Evolutionary conservation across 1,140 invertebrate genomes (phyloP), one percentile per base, ranked within the genome.

Genomic region (Hestina assimilis): DNA sequence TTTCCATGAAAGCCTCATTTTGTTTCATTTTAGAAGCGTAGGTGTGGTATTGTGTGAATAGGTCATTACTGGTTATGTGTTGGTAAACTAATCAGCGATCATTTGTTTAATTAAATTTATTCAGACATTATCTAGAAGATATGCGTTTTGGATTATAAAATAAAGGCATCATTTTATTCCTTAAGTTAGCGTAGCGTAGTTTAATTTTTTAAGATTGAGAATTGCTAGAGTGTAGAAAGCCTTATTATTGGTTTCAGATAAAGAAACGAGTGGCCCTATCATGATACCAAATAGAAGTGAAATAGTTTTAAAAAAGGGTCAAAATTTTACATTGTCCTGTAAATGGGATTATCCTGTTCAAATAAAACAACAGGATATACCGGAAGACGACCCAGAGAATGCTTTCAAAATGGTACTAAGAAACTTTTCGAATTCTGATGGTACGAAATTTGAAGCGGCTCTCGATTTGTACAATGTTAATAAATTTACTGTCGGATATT

Each of bases 401-500:
- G n/a, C 41, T n/a, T 82, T 86, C 58, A 47, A 35, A 46, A 76
- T 57, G 33, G 47, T 50, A n/a, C 46, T 72, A 50, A 76, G 66
- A 67, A 70, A 71, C 26, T 40, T 62, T 17, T 50, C 52, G 9
- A 66, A 60, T 1, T 46, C 72, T 1, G 84, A 90, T 59, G 58
- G 58, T 0, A 56, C 66, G 21, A 79, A 87, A 15, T 87, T 77
- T 63, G 83, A 83, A 38, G 71, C 82, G 8, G 71, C 56, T 3
- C 64, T 92, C 17, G 59, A 84, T 23, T 53, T 92, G 1, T 60
- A 65, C 12, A 79, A 89, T 31, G 84, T 91, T 1, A 69, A 79
- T 24, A 71, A 76, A 3, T 75, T 75, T 9, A 72, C 92, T 43
- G 91, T 93, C 7, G 92, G 92, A 14, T 92, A 90, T 72, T 93